These are phyloP conservation scores for Catharus bicknelli DNA, from an alignment of 2,113 vertebrate species.

Conservation along the genomic window DNA sequence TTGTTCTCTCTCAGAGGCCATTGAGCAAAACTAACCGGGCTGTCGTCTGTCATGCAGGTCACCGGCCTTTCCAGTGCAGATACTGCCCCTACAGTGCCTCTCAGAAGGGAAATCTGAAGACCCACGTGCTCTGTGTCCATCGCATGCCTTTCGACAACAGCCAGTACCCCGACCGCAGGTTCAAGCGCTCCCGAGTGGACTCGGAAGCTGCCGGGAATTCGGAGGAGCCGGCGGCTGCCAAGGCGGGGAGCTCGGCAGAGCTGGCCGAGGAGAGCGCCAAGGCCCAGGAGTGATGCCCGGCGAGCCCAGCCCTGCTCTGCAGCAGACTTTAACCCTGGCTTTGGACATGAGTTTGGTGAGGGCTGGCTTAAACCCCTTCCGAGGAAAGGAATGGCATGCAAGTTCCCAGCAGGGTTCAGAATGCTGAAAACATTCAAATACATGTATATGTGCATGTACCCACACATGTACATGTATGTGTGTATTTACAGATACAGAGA, in stretches of 20 bases:
- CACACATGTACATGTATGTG: background rate
- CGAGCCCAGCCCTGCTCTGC: background rate
- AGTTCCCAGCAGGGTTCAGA: conserved; percentile 52
- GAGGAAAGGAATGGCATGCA: background rate
- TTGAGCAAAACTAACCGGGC: background rate
- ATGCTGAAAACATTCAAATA: conserved; percentile 55
- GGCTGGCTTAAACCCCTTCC: conserved; percentile 49
- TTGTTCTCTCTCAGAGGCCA: background rate
- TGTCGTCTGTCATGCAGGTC: conserved; percentile 76
- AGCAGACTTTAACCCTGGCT: conserved; percentile 22
- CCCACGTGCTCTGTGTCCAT: conserved; percentile 93
- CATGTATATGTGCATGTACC: background rate
- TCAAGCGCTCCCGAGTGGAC: conserved; percentile 88
- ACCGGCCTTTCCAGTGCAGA: conserved; percentile 89
- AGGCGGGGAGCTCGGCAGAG: conserved; percentile 64
- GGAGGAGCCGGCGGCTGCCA: conserved; percentile 73
- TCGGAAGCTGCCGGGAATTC: conserved; percentile 72
- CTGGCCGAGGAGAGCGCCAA: conserved; percentile 60
- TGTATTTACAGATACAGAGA: background rate
- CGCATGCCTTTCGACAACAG: conserved; percentile 97
- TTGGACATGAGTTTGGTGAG: conserved; percentile 7
- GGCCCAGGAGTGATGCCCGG: conserved; percentile 65
- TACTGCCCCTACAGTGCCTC: conserved; percentile 94
- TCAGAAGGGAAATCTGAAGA: conserved; percentile 97
- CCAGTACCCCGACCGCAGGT: conserved; percentile 92